Conservation (phyloP, 2,888 invertebrate species). For the Trissoscelio sp. region DNA sequence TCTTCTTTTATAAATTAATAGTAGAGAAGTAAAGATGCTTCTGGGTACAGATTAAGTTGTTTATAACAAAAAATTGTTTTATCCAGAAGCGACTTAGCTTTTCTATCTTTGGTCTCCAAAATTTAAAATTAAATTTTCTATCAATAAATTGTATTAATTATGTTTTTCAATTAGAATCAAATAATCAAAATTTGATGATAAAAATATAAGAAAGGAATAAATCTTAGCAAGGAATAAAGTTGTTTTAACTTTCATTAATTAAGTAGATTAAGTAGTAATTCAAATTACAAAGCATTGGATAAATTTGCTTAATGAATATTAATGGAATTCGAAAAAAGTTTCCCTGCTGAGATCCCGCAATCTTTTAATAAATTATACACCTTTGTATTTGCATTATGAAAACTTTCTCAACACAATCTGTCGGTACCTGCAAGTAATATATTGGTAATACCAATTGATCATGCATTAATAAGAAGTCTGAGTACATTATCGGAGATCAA, state of each 20-base stretch:
- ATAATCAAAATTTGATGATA: background rate
- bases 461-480: constrained; percentile 5
- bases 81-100: too few relatives aligned
- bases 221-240: background rate
- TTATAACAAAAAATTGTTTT: too few relatives aligned
- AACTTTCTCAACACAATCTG: background rate
- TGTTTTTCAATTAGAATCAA: background rate
- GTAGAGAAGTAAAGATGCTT: too few relatives aligned
- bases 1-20: too few relatives aligned
- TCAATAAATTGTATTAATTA: too few relatives aligned
- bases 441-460: background rate
- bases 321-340: too few relatives aligned
- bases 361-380: constrained; percentile 21
- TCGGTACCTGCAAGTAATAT: background rate
- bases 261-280: background rate
- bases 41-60: too few relatives aligned
- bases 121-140: too few relatives aligned
- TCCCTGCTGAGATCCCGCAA: background rate
- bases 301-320: too few relatives aligned
- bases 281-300: background rate
- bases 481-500: constrained; percentile 7
- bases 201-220: background rate
- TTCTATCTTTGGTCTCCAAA: too few relatives aligned
- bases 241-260: background rate
- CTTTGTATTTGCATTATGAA: constrained; percentile 14